Evolutionary conservation across 2,113 vertebrate species (phyloP).

Genomic region (Sisor rabdophorus): DNA sequence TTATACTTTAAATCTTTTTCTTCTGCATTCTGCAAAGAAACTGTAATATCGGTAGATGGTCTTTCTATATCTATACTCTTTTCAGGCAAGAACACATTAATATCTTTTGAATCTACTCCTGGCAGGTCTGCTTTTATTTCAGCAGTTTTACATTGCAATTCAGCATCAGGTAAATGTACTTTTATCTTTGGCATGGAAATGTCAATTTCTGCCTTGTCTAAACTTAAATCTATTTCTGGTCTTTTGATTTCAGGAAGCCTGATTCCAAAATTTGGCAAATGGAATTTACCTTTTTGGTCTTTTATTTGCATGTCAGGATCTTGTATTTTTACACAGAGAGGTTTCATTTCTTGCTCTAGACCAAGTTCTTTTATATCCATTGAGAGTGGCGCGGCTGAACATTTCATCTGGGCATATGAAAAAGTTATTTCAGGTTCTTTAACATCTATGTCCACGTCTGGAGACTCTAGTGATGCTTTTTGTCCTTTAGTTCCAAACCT

Average conservation of each 20-base stretch:
- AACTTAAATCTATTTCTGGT: slow-evolving; percentile 23
- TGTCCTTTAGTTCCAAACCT: slow-evolving; percentile 41
- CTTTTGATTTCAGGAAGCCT: slow-evolving; percentile 36
- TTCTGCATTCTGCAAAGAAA: background rate
- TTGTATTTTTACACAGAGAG: background rate
- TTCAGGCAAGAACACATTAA: background rate
- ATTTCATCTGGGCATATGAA: slow-evolving; percentile 4
- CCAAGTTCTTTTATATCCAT: background rate
- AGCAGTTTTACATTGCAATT: background rate
- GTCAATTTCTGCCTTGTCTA: no score
- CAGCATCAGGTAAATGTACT: background rate
- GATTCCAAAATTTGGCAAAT: slow-evolving; percentile 7
- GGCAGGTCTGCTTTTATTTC: slow-evolving; percentile 38
- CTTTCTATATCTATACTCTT: slow-evolving; percentile 14
- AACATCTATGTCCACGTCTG: background rate
- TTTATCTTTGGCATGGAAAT: slow-evolving; percentile 26
- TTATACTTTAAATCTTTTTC: slow-evolving; percentile 40
- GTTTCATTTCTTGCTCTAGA: background rate
- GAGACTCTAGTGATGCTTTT: background rate
- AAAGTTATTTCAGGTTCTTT: slow-evolving; percentile 11
- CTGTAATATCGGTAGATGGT: background rate
- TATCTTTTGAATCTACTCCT: slow-evolving; percentile 3
- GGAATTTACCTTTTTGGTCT: slow-evolving; percentile 7
- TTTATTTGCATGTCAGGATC: background rate
- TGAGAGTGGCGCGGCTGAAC: background rate